Percentiles rank a stretch among this genome's conserved stretches.
Evolutionary conservation across 2,888 invertebrate species (phyloP).

Genomic region (Ptilodon capucinus): DNA sequence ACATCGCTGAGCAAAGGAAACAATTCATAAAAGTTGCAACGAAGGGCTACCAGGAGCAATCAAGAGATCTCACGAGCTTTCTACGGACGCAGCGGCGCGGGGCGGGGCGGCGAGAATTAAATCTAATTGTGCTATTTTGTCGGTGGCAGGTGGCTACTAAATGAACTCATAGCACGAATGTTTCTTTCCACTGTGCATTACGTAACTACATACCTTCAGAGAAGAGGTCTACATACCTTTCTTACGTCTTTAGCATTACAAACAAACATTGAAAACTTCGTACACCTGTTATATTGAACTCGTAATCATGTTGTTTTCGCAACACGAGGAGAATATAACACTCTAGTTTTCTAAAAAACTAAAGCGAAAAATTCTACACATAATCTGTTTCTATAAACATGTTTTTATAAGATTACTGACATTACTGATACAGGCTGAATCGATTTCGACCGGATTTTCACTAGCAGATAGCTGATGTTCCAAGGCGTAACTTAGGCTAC

Average conservation of each 20-base stretch:
- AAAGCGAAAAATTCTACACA: no score
- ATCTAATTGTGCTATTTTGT: constrained; percentile 33
- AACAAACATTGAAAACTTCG: not conserved
- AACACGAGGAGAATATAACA: not conserved
- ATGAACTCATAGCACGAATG: constrained; percentile 26
- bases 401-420: no score
- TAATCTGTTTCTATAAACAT: no score
- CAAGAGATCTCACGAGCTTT: constrained; percentile 32
- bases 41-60: constrained; percentile 8
- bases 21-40: constrained; percentile 3
- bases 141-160: constrained; percentile 34
- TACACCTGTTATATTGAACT: not conserved
- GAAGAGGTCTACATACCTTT: no score
- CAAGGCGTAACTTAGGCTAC: no score
- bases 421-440: no score
- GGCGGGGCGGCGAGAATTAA: constrained; percentile 29
- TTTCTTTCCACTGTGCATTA: constrained; percentile 25
- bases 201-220: constrained; percentile 16
- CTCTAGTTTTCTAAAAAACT: no score
- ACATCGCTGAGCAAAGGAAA: no score
- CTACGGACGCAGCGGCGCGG: no score
- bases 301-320: not conserved
- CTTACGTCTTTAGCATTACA: not conserved
- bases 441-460: no score
- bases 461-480: no score